Evolutionary conservation across 2,113 vertebrate species (phyloP).

Genomic region (Scartelaos histophorus): DNA sequence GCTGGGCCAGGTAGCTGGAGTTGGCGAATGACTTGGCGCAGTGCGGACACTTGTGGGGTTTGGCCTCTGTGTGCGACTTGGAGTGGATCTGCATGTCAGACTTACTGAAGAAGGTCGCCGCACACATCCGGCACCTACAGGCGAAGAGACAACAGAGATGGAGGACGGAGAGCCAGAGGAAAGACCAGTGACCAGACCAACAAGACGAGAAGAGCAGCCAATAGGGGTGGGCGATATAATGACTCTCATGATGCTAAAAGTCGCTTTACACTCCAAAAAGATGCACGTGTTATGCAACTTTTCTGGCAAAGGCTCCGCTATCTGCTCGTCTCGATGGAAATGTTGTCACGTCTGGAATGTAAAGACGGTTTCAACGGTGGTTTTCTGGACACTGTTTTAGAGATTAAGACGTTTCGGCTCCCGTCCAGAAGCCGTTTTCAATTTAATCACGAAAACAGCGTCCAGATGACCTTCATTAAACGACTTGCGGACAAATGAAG

Average conservation of each 20-base stretch:
- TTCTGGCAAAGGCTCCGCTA: too few species aligned
- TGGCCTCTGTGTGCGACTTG: conserved; percentile 99
- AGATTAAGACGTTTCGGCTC: too few species aligned
- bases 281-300: too few species aligned
- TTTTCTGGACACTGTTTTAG: too few species aligned
- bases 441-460: too few species aligned
- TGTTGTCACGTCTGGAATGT: too few species aligned
- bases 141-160: conserved; percentile 78
- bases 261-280: background rate
- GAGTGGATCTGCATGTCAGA: conserved; percentile 99
- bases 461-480: too few species aligned
- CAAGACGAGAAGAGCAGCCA: conserved; percentile 15
- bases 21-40: conserved; percentile 99
- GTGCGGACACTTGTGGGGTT: conserved; percentile 99
- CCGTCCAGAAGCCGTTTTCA: too few species aligned
- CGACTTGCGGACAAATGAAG: too few species aligned
- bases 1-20: conserved; percentile 99
- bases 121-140: conserved; percentile 99
- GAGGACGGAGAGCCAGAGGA: conserved; percentile 49
- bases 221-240: background rate
- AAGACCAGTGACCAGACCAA: conserved; percentile 22
- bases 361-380: too few species aligned
- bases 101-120: conserved; percentile 99
- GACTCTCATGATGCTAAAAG: background rate
- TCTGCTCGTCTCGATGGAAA: too few species aligned